Conservation (phyloP, 2,797 vertebrate genomes). For the Melanogrammus aeglefinus region DNA sequence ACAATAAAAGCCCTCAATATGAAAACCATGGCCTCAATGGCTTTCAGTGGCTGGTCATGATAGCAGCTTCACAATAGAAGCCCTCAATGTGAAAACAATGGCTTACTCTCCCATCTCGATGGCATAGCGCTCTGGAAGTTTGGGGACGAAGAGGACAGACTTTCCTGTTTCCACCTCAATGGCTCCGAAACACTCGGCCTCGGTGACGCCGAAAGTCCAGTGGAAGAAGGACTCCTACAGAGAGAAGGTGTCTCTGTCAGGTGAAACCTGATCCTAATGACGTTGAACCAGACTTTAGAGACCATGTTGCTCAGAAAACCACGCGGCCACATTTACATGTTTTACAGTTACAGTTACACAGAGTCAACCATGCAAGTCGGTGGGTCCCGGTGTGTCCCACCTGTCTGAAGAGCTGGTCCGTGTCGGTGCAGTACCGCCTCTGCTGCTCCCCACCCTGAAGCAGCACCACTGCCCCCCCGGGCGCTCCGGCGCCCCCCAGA, state of each 20-base stretch:
- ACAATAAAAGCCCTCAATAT: too few relatives aligned
- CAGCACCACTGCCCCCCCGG: slow-evolving; percentile 72
- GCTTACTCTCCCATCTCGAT: slow-evolving; percentile 98
- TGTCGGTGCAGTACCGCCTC: slow-evolving; percentile 92
- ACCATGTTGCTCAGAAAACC: not conserved
- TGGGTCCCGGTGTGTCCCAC: slow-evolving; percentile 60
- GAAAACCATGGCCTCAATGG: too few relatives aligned
- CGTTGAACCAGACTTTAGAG: not conserved
- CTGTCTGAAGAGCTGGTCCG: slow-evolving; percentile 88
- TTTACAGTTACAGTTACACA: not conserved
- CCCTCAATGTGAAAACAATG: slow-evolving; percentile 8
- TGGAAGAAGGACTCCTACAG: slow-evolving; percentile 97
- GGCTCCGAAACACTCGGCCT: slow-evolving; percentile 85
- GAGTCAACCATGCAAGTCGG: too few relatives aligned
- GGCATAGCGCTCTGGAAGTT: slow-evolving; percentile 87
- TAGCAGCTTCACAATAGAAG: not conserved
- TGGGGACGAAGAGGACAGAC: slow-evolving; percentile 87
- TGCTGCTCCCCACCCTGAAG: slow-evolving; percentile 91
- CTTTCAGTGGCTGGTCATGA: too few relatives aligned
- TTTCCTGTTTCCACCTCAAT: slow-evolving; percentile 86
- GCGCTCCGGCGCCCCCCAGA: slow-evolving; percentile 65
- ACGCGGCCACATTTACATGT: not conserved
- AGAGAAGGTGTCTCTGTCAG: not conserved
- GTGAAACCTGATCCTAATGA: too few relatives aligned
- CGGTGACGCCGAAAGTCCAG: slow-evolving; percentile 92